phyloP scores from a whole-genome alignment of 1,140 invertebrate genomes.

The Sitobion miscanthi region DNA sequence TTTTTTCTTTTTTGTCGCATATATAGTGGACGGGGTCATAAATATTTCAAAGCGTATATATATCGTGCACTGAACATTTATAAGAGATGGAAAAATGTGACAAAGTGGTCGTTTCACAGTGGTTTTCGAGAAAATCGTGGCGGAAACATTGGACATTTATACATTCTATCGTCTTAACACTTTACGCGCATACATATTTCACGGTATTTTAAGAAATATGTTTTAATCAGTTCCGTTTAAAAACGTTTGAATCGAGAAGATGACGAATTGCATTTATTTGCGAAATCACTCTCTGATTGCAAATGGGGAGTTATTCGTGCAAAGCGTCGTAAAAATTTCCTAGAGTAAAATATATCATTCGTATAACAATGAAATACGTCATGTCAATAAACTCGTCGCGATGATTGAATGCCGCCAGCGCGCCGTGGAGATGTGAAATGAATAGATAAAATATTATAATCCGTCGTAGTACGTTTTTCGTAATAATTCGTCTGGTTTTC shows the following conservation, averaged over 20 bases:
- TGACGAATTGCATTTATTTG: not conserved
- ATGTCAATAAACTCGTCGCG: not conserved
- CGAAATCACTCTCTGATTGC: not conserved
- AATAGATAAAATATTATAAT: not conserved
- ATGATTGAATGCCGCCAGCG: not conserved
- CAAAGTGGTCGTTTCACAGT: too few species aligned
- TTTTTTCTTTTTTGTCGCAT: not conserved
- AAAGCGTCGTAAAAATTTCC: not conserved
- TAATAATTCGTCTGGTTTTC: not conserved
- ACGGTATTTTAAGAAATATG: not conserved
- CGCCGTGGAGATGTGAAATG: not conserved
- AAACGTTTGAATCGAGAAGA: too few species aligned
- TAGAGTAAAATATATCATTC: not conserved
- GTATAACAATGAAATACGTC: not conserved
- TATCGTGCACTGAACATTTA: not conserved
- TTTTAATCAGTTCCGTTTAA: not conserved
- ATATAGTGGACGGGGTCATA: not conserved
- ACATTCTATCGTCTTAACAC: too few species aligned
- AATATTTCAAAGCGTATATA: not conserved
- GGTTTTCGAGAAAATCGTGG: too few species aligned
- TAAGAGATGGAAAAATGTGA: too few species aligned
- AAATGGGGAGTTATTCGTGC: not conserved
- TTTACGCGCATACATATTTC: not conserved
- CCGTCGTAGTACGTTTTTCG: not conserved
- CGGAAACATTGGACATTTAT: too few species aligned